A percentile compares a stretch with the other conserved stretches of the same genome.
phyloP scores from a whole-genome alignment of 2,888 invertebrate species.

The Psylliodes chrysocephalus region DNA sequence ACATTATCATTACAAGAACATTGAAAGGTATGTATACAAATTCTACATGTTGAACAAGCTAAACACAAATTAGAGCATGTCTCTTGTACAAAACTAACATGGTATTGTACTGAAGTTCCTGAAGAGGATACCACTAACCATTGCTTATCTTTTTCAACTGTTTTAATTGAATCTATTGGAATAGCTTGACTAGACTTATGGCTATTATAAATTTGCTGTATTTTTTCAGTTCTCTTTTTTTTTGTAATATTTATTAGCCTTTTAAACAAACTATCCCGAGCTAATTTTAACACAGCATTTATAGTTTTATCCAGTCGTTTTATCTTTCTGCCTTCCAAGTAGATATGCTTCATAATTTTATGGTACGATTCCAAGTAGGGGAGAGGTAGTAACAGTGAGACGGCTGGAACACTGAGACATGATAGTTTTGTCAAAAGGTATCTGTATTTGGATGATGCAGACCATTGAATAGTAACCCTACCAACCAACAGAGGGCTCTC shows the following conservation, averaged over 20 bases:
- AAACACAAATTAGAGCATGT: slow-evolving; percentile 8
- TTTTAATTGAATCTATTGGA: not conserved
- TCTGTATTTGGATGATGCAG: too few species aligned
- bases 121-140: not conserved
- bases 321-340: slow-evolving; percentile 41
- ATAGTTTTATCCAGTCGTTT: slow-evolving; percentile 22
- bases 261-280: slow-evolving; percentile 29
- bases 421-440: too few species aligned
- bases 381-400: too few species aligned
- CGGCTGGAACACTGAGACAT: too few species aligned
- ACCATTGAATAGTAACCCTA: too few species aligned
- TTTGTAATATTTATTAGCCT: slow-evolving; percentile 30
- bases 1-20: slow-evolving; percentile 27
- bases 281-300: slow-evolving; percentile 28
- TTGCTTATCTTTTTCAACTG: not conserved
- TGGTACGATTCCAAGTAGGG: slow-evolving; percentile 36
- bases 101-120: not conserved
- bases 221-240: not conserved
- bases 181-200: not conserved
- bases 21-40: slow-evolving; percentile 25
- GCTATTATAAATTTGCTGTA: not conserved
- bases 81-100: not conserved
- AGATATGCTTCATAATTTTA: slow-evolving; percentile 42
- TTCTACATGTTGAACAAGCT: slow-evolving; percentile 20
- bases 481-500: too few species aligned